Evolutionary conservation across 2,113 vertebrate species (phyloP).

Genomic region (Urocynchramus pylzowi): DNA sequence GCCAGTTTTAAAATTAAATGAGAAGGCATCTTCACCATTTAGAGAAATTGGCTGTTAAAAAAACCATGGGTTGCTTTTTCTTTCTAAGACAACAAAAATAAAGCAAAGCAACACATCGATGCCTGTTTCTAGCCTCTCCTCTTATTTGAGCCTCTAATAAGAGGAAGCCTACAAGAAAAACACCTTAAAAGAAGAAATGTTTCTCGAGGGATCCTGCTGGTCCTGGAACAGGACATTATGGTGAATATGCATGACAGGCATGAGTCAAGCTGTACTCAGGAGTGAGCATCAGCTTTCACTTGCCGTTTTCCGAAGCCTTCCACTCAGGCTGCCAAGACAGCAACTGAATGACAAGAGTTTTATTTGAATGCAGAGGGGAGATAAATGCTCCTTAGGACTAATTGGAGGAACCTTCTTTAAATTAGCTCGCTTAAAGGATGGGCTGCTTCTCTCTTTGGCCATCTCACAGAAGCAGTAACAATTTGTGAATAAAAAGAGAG

Average conservation of each 20-base stretch:
- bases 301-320: neutral
- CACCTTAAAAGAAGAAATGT: neutral
- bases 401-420: neutral
- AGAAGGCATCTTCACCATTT: neutral
- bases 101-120: neutral
- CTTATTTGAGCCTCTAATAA: neutral
- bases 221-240: neutral
- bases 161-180: neutral
- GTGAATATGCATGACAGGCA: neutral
- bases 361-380: neutral
- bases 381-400: neutral
- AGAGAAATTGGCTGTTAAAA: neutral
- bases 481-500: neutral
- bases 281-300: neutral
- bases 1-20: neutral
- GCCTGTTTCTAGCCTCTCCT: neutral
- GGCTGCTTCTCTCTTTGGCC: neutral
- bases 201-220: neutral
- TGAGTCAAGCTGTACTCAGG: neutral
- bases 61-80: neutral
- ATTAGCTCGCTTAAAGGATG: neutral
- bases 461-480: neutral
- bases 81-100: neutral
- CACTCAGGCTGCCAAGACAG: conserved; percentile 1
- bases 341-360: neutral